phyloP scores from a whole-genome alignment of 2,888 invertebrate species.

The Isotomurus palustris region DNA sequence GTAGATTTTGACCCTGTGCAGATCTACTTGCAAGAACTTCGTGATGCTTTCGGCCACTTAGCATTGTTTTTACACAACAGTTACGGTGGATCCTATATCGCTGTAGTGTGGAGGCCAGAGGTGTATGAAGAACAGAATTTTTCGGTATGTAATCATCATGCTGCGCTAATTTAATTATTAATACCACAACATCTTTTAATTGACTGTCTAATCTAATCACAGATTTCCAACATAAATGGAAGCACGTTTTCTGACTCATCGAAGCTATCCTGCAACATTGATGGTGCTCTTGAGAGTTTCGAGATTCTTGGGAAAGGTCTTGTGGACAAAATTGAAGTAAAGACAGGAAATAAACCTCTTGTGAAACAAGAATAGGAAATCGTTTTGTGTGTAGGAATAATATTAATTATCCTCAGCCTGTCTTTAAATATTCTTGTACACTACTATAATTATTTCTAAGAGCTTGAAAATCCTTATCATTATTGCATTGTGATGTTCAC shows the following conservation, averaged over 20 bases:
- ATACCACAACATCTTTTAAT: no score
- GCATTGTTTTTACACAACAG: constrained; percentile 85
- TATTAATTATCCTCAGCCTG: no score
- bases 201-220: constrained; percentile 36
- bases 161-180: no score
- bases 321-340: constrained; percentile 55
- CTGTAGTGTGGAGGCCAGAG: constrained; percentile 75
- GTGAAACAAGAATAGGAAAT: not conserved
- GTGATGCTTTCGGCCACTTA: constrained; percentile 68
- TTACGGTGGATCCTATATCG: constrained; percentile 79
- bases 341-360: not conserved
- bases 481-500: no score
- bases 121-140: constrained; percentile 61
- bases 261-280: constrained; percentile 55
- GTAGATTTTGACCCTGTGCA: constrained; percentile 71
- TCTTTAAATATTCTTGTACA: no score
- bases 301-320: constrained; percentile 63
- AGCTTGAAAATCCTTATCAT: no score
- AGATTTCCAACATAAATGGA: constrained; percentile 59
- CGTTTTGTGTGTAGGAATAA: no score
- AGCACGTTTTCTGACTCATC: constrained; percentile 54
- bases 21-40: constrained; percentile 65
- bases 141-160: constrained; percentile 61
- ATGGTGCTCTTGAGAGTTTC: constrained; percentile 69
- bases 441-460: no score